Conservation (phyloP, 2,113 vertebrate genomes). For the Semnornis frantzii region DNA sequence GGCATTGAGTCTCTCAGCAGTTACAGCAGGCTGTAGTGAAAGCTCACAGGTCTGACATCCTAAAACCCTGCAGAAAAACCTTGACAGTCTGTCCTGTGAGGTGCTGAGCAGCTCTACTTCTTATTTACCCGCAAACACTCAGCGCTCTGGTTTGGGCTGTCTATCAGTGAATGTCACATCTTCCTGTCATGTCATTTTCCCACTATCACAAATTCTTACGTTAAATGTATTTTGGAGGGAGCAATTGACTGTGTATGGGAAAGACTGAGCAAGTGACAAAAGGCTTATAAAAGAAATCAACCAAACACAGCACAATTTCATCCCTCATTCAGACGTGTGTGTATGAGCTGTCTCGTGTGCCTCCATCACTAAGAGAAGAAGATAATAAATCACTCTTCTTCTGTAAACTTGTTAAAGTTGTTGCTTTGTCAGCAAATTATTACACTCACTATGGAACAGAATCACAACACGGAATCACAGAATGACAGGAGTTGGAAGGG, state of each 20-base stretch:
- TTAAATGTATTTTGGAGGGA: background rate
- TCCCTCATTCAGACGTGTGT: background rate
- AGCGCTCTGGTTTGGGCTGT: rapidly evolving
- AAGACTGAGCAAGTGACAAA: background rate
- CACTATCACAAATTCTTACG: background rate
- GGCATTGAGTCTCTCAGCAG: background rate
- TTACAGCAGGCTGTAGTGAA: background rate
- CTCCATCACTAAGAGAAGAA: background rate
- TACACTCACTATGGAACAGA: background rate
- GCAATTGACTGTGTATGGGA: background rate
- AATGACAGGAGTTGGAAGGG: too few relatives aligned
- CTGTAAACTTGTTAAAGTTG: background rate
- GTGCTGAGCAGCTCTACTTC: background rate
- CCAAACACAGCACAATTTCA: background rate
- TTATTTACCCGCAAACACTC: background rate
- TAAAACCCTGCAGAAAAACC: background rate
- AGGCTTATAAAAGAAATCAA: background rate
- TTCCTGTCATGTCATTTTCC: background rate
- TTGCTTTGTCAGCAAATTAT: conserved; percentile 8
- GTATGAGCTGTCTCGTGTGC: background rate
- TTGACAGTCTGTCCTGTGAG: background rate
- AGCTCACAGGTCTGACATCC: background rate
- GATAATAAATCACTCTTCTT: background rate
- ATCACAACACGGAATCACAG: too few relatives aligned
- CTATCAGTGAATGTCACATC: rapidly evolving